Conservation (phyloP, 2,797 vertebrate genomes). For the Pitangus sulphuratus region DNA sequence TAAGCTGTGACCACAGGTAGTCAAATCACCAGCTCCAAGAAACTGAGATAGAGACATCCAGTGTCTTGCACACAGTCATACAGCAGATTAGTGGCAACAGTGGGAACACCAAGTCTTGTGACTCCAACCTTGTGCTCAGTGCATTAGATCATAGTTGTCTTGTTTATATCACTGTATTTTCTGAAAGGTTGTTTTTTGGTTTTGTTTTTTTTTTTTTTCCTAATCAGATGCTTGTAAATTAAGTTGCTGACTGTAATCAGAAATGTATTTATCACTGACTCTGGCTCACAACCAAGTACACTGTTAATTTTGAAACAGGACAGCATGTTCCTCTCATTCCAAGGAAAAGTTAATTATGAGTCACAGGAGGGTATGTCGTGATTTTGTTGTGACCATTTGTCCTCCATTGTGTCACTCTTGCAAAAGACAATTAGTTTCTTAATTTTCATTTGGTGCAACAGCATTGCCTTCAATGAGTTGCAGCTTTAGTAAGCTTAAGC, state of each 20-base stretch:
- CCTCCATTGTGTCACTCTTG: neutral
- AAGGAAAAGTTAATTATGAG: slow-evolving; percentile 14
- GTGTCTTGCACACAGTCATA: neutral
- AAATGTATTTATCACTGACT: slow-evolving; percentile 21
- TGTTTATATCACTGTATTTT: neutral
- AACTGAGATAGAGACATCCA: neutral
- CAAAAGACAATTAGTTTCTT: neutral
- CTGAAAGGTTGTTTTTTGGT: neutral
- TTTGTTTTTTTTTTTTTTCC: neutral
- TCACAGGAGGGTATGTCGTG: neutral
- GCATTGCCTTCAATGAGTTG: neutral
- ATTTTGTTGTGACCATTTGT: neutral
- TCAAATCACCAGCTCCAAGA: neutral
- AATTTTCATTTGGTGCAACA: neutral
- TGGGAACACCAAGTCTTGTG: neutral
- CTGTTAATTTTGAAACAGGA: slow-evolving; percentile 43
- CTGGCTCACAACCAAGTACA: slow-evolving; percentile 42
- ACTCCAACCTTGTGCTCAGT: neutral
- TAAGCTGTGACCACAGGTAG: neutral
- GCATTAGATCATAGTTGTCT: neutral
- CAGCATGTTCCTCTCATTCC: neutral
- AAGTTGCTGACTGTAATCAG: slow-evolving; percentile 38
- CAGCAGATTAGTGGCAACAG: neutral
- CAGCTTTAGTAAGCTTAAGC: neutral
- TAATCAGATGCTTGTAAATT: slow-evolving; percentile 33